phyloP scores from a whole-genome alignment of 2,888 invertebrate genomes.

The Eulithis testata region DNA sequence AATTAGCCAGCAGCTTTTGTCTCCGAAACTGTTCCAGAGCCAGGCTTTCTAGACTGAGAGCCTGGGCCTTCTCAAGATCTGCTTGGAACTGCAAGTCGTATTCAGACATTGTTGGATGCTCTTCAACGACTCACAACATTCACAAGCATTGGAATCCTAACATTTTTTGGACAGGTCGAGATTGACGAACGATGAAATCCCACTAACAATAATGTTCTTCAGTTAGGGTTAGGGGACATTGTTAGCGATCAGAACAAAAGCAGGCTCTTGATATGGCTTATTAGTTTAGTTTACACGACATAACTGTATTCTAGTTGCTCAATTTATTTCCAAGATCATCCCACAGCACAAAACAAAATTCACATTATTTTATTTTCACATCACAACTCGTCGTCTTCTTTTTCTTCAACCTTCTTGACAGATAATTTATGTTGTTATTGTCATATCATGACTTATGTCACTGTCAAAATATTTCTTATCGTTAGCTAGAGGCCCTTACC shows the following conservation, averaged over 20 bases:
- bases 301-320: slow-evolving; percentile 53
- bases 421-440: too few relatives aligned
- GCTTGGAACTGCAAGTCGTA: slow-evolving; percentile 93
- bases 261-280: slow-evolving; percentile 53
- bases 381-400: too few relatives aligned
- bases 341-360: slow-evolving; percentile 16
- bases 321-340: slow-evolving; percentile 53
- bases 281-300: slow-evolving; percentile 61
- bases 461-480: too few relatives aligned
- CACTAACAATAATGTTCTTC: slow-evolving; percentile 44
- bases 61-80: slow-evolving; percentile 94
- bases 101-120: slow-evolving; percentile 82
- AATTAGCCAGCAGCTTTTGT: slow-evolving; percentile 84
- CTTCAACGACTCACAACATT: slow-evolving; percentile 62
- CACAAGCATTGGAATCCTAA: slow-evolving; percentile 67
- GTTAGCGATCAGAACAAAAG: slow-evolving; percentile 51
- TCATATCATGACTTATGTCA: too few relatives aligned
- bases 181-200: slow-evolving; percentile 55
- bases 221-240: slow-evolving; percentile 31
- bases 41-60: slow-evolving; percentile 93
- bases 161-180: slow-evolving; percentile 53
- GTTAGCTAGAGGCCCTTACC: too few relatives aligned
- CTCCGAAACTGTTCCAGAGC: slow-evolving; percentile 92
- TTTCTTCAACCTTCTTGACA: too few relatives aligned
- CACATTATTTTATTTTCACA: background rate